Conservation (phyloP, 2,113 vertebrate species). For the Brachypteracias leptosomus region DNA sequence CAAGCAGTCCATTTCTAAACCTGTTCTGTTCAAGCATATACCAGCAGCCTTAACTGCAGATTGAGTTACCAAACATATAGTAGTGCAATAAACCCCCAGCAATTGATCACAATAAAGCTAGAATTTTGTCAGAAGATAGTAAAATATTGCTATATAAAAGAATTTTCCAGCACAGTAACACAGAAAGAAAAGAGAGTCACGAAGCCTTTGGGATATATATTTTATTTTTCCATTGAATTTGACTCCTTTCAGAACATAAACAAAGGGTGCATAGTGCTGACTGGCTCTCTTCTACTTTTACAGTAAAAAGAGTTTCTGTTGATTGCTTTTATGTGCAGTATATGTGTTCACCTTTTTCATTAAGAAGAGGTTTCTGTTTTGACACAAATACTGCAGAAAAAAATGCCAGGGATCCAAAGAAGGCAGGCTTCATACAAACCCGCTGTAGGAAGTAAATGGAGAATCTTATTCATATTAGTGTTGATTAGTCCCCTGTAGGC, state of each 20-base stretch:
- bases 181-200: neutral
- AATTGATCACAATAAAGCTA: neutral
- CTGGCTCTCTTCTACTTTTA: neutral
- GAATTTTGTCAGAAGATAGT: neutral
- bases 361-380: neutral
- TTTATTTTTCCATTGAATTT: constrained; percentile 17
- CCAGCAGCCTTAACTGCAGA: neutral
- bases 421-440: neutral
- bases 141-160: neutral
- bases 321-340: neutral
- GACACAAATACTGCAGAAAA: neutral
- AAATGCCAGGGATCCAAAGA: neutral
- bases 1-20: neutral
- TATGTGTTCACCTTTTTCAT: neutral
- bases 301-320: neutral
- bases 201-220: constrained; percentile 2
- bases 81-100: neutral
- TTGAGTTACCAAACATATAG: neutral
- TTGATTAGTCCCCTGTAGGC: neutral
- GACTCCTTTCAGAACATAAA: neutral
- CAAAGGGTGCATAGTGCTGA: neutral
- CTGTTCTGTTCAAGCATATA: neutral
- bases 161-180: neutral
- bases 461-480: neutral
- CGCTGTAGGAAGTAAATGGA: neutral